Evolutionary conservation across 2,113 vertebrate genomes (phyloP).

Genomic region (Sinocyclocheilus maitianheensis): DNA sequence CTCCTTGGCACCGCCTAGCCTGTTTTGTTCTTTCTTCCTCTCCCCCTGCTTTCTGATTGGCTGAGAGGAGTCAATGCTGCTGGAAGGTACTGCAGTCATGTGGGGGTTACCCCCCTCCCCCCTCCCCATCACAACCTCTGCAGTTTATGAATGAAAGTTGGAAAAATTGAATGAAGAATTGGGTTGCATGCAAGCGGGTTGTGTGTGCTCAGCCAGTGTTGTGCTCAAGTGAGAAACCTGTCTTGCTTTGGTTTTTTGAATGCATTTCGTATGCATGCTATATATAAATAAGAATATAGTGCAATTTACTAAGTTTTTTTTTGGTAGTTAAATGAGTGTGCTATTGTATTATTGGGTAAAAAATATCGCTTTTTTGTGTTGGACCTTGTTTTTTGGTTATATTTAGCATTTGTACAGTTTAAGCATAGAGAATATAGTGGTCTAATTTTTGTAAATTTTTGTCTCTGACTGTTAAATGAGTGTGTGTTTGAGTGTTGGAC

Average conservation of each 20-base stretch:
- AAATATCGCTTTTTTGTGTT: not conserved
- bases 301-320: not conserved
- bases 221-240: not conserved
- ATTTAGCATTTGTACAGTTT: not conserved
- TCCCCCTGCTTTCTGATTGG: conserved; percentile 59
- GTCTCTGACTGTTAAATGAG: not conserved
- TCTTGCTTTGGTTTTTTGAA: not conserved
- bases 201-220: not conserved
- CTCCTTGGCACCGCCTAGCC: conserved; percentile 18
- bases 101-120: conserved; percentile 22
- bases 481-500: too few species aligned
- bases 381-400: not conserved
- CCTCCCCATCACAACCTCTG: not conserved
- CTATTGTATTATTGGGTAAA: too few species aligned
- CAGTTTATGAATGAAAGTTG: conserved; percentile 51
- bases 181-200: conserved; percentile 11
- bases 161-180: conserved; percentile 37
- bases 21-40: conserved; percentile 40
- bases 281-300: not conserved
- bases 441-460: too few species aligned
- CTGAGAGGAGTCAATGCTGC: conserved; percentile 52
- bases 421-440: not conserved
- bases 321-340: not conserved
- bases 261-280: not conserved
- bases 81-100: conserved; percentile 32